Evolutionary conservation across 2,888 invertebrate genomes (phyloP).

Genomic region (Arrhopalites spinosus): DNA sequence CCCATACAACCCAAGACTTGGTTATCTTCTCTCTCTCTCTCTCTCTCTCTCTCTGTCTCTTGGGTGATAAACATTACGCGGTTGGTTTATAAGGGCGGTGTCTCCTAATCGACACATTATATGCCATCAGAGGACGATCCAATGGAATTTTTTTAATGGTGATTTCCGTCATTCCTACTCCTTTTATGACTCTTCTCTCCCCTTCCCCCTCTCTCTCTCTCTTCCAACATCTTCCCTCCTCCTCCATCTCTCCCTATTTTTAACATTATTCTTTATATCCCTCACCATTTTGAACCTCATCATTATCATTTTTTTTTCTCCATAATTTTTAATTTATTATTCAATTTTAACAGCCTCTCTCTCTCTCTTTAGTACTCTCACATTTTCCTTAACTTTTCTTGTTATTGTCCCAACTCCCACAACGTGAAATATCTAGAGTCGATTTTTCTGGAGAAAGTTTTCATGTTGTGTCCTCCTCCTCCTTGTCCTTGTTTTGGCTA

Average conservation of each 20-base stretch:
- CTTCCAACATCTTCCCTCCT: not conserved
- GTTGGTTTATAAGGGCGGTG: not conserved
- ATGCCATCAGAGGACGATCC: not conserved
- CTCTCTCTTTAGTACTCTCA: not conserved
- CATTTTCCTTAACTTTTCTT: not conserved
- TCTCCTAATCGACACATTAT: constrained; percentile 24
- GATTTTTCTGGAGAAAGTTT: too few relatives aligned
- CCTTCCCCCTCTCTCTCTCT: not conserved
- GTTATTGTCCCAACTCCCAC: too few relatives aligned
- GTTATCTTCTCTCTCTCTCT: too few relatives aligned
- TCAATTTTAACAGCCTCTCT: not conserved
- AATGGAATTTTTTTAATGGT: constrained; percentile 11
- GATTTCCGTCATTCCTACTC: constrained; percentile 22
- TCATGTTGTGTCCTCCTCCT: too few relatives aligned
- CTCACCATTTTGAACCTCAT: not conserved
- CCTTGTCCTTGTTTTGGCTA: too few relatives aligned
- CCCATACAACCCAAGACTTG: too few relatives aligned
- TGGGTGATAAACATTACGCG: not conserved
- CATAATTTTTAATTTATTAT: constrained; percentile 4
- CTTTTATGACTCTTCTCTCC: constrained; percentile 13
- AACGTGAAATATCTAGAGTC: too few relatives aligned
- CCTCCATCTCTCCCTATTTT: not conserved
- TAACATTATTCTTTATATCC: too few relatives aligned
- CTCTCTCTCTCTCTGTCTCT: too few relatives aligned
- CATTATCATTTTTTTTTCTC: not conserved